These are phyloP conservation scores for Tetragonula carbonaria DNA, from an alignment of 2,888 invertebrate species.

Conservation along the genomic window DNA sequence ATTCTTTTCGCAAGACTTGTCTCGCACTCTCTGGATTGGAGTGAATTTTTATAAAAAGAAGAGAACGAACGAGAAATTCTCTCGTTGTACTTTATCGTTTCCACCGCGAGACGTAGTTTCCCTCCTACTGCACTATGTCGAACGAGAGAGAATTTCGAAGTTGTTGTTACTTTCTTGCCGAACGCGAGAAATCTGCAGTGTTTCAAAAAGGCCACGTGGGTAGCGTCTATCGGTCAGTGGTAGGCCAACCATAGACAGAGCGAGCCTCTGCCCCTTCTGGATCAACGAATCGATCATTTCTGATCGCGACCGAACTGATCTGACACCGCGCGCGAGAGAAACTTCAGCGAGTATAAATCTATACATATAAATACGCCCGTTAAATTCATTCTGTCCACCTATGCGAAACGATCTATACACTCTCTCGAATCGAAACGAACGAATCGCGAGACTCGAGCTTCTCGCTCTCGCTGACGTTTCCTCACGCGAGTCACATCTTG, in stretches of 20 bases:
- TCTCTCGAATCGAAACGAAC: background rate
- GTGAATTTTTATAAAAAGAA: no score
- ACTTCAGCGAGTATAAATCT: background rate
- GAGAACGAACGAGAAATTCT: no score
- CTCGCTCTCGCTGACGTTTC: conserved; percentile 23
- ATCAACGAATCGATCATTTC: conserved; percentile 33
- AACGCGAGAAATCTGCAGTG: no score
- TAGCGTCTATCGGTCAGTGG: conserved; percentile 63
- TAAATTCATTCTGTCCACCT: no score
- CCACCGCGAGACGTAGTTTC: background rate
- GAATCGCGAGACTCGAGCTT: background rate
- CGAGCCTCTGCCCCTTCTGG: conserved; percentile 45
- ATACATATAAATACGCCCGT: no score
- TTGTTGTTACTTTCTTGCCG: no score
- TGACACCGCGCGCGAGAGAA: conserved; percentile 3
- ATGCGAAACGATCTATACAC: background rate
- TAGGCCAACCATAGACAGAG: conserved; percentile 61
- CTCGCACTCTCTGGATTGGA: no score
- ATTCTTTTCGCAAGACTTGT: no score
- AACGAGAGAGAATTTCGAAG: background rate
- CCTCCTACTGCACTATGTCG: background rate
- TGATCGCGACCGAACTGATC: conserved; percentile 9
- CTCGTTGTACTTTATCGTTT: background rate
- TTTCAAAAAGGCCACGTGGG: conserved; percentile 28
- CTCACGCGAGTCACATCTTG: conserved; percentile 1